Conservation (phyloP, 2,797 vertebrate genomes). For the Dromococcyx pavoninus region DNA sequence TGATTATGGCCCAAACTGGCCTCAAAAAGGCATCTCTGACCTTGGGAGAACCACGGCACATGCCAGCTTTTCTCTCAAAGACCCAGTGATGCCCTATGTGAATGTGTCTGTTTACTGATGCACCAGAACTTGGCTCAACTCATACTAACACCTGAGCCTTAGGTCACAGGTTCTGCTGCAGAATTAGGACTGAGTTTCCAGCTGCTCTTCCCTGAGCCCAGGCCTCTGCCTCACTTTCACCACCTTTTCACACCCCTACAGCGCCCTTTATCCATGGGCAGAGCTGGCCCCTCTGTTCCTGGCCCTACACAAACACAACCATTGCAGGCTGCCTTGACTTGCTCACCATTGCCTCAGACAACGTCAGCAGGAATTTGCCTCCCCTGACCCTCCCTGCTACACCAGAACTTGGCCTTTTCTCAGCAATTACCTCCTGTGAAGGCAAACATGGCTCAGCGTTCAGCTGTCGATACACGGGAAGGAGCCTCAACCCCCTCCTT, state of each 20-base stretch:
- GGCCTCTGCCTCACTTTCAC: neutral
- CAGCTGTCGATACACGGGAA: neutral
- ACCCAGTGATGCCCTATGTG: neutral
- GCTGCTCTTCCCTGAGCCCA: neutral
- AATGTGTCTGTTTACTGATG: fast-evolving
- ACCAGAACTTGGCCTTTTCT: neutral
- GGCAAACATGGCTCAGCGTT: neutral
- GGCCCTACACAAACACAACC: neutral
- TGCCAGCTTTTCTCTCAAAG: neutral
- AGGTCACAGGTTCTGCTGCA: neutral
- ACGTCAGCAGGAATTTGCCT: neutral
- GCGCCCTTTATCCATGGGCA: neutral
- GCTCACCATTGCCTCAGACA: neutral
- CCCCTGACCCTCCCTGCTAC: neutral
- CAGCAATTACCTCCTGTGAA: neutral
- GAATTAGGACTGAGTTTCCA: neutral
- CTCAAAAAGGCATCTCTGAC: neutral
- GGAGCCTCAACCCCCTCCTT: neutral
- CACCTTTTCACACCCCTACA: fast-evolving
- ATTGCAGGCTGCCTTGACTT: neutral
- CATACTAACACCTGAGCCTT: neutral
- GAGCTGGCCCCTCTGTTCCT: neutral
- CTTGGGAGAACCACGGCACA: neutral
- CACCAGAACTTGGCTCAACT: neutral
- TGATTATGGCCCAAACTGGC: too few species aligned